phyloP scores from a whole-genome alignment of 2,113 vertebrate genomes.

The Anseranas semipalmata region DNA sequence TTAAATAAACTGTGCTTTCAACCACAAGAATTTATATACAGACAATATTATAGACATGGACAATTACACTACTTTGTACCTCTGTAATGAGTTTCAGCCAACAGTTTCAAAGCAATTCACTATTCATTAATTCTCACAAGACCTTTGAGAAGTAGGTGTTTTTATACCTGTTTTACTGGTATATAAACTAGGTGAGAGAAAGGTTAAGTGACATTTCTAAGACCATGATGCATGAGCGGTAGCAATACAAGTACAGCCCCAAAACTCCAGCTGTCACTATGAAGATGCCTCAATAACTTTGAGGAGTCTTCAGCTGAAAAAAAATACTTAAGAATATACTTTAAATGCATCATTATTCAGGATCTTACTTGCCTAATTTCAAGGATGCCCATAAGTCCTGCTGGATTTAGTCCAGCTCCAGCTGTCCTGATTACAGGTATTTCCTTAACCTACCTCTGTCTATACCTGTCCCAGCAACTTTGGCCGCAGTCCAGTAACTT shows the following conservation, averaged over 20 bases:
- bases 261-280: background rate
- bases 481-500: background rate
- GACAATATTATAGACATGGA: background rate
- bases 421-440: background rate
- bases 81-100: background rate
- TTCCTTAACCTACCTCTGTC: background rate
- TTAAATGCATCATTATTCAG: background rate
- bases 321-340: background rate
- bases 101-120: background rate
- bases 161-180: background rate
- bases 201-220: background rate
- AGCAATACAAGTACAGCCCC: background rate
- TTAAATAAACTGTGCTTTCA: slow-evolving; percentile 29
- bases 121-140: background rate
- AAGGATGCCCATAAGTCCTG: background rate
- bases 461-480: background rate
- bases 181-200: background rate
- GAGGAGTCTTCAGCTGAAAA: background rate
- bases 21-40: background rate
- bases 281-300: background rate
- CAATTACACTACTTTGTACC: background rate
- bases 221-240: background rate
- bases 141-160: background rate
- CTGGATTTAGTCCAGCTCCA: background rate
- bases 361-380: background rate